Evolutionary conservation across 2,888 invertebrate genomes (phyloP), one percentile per base, ranked within the genome.

Genomic region (Palloptera scutellata): DNA sequence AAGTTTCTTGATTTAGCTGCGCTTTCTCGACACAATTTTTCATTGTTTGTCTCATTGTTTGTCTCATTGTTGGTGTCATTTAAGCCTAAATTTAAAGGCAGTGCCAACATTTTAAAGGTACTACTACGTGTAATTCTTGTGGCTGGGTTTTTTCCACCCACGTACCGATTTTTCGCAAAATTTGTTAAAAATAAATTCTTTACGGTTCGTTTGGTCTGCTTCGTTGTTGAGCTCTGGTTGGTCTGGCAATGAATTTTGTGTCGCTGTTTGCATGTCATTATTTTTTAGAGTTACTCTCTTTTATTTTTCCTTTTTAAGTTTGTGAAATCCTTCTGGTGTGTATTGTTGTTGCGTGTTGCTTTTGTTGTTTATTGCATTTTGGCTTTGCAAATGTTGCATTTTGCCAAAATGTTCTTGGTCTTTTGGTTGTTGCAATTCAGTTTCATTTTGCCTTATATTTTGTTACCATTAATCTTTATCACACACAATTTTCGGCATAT

Each of bases 21-120:
- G 48, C 65, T 48, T 60, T 61, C 66, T 71, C 68, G 73, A 77
- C 76, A 78, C 76, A 70, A 78, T 81, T 79, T 78, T 73, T 72
- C 72, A 71, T 74, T 74, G 72, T 73, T 69, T 73, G 72, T 72
- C 71, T 71, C 69, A 71, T 74, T 74, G 72, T 73, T 69, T 73
- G 72, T 72, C 71, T 71, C 69, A 42, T 58, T 42, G 63, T 64
- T 68, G 67, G 61, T 69, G 72, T 69, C 71, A 69, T 72, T 74
- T 72, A 69, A 66, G 68, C 67, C 65, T 65, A 66, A 53, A 66
- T 70, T 67, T 52, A 53, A 54, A 51, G 58, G 54, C 30, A 63
- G n/a, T 43, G 52, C 60, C 11, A 11, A 15, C 41, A 43, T 48
- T 13, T 9, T 3, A 6, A 13, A 13, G 13, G 48, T 13, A 48